phyloP scores from a whole-genome alignment of 1,140 invertebrate species.

The Pseudobourletiella spinata region DNA sequence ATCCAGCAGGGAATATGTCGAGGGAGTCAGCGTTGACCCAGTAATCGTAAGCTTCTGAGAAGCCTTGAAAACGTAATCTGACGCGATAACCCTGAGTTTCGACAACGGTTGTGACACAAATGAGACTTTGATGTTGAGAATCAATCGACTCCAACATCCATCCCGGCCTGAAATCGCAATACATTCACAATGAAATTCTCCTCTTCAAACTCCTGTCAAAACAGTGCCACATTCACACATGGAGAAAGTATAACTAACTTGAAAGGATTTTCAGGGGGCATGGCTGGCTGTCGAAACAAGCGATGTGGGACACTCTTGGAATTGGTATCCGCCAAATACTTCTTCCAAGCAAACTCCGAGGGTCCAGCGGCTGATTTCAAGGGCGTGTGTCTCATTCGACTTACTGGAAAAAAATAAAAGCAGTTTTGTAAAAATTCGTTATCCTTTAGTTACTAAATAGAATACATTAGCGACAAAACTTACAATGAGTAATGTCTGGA shows the following conservation, averaged over 20 bases:
- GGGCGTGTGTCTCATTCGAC: neutral
- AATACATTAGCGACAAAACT: neutral
- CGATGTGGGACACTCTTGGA: slow-evolving; percentile 63
- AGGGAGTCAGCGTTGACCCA: slow-evolving; percentile 86
- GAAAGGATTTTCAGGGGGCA: slow-evolving; percentile 50
- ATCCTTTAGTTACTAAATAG: neutral
- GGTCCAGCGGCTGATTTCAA: neutral
- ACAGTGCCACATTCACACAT: too few relatives aligned
- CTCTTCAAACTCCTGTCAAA: too few relatives aligned
- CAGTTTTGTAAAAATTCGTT: neutral
- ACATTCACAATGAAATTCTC: too few relatives aligned
- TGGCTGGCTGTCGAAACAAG: slow-evolving; percentile 62
- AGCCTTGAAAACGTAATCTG: slow-evolving; percentile 86
- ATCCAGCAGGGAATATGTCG: slow-evolving; percentile 87
- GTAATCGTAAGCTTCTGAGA: slow-evolving; percentile 79
- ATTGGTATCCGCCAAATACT: slow-evolving; percentile 60
- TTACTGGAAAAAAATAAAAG: neutral
- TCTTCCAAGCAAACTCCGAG: slow-evolving; percentile 57
- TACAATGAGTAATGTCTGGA: neutral
- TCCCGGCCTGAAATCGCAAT: slow-evolving; percentile 51
- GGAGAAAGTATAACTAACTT: slow-evolving; percentile 46
- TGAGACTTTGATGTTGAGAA: slow-evolving; percentile 76
- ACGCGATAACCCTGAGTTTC: slow-evolving; percentile 73
- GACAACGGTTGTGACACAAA: slow-evolving; percentile 76
- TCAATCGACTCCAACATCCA: slow-evolving; percentile 93